Conservation (phyloP, 2,113 vertebrate species). For the Varanus komodoensis region DNA sequence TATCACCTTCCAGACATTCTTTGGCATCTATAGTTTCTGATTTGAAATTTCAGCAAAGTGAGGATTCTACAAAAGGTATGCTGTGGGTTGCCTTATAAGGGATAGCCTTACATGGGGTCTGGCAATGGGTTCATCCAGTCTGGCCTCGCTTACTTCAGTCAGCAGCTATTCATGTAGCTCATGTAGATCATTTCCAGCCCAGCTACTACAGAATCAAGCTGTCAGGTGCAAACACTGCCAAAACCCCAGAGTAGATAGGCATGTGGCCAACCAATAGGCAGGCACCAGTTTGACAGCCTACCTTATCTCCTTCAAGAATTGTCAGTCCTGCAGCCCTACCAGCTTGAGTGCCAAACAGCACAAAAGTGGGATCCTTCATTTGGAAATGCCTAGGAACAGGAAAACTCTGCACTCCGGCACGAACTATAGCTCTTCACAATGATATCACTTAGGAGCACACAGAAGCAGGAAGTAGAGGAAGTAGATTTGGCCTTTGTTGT, state of each 20-base stretch:
- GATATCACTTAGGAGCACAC: background rate
- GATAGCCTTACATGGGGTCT: background rate
- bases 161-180: background rate
- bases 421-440: background rate
- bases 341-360: background rate
- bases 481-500: background rate
- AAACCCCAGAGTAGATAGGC: background rate
- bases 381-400: background rate
- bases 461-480: too few relatives aligned
- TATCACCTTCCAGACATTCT: background rate
- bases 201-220: background rate
- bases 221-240: background rate
- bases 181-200: background rate
- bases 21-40: rapidly evolving
- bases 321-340: background rate
- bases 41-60: background rate
- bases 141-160: background rate
- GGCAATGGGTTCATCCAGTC: background rate
- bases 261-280: background rate
- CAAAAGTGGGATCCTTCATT: background rate
- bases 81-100: background rate
- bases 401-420: background rate
- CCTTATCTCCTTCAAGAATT: background rate
- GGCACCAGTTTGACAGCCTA: background rate
- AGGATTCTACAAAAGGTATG: rapidly evolving